A percentile compares a stretch with the other conserved stretches of the same genome.
phyloP scores from a whole-genome alignment of 2,888 invertebrate species.

The Sphaerophoria taeniata region DNA sequence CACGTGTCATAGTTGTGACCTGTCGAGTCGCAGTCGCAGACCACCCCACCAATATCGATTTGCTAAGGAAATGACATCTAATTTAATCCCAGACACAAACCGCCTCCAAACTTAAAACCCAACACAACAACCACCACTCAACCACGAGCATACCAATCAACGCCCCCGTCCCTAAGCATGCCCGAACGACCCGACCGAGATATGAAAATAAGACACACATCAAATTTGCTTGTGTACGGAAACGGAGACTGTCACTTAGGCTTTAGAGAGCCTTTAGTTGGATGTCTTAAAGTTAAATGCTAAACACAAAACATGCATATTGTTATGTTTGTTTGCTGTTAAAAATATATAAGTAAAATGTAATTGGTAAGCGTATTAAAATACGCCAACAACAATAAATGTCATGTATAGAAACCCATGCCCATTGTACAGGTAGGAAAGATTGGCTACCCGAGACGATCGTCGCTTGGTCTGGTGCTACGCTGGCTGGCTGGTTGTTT shows the following conservation, averaged over 20 bases:
- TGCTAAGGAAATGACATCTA: neutral
- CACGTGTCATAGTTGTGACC: conserved; percentile 41
- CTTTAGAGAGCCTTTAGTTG: no score
- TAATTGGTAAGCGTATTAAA: conserved; percentile 53
- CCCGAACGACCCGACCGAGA: conserved; percentile 26
- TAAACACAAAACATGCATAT: conserved; percentile 19
- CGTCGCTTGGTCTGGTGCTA: conserved; percentile 3
- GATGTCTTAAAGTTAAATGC: conserved; percentile 10
- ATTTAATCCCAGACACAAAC: conserved; percentile 61
- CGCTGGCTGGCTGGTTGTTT: conserved; percentile 11
- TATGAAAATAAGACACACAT: conserved; percentile 22
- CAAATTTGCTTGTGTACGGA: conserved; percentile 24
- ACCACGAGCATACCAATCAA: neutral
- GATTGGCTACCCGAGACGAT: neutral
- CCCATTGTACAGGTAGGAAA: conserved; percentile 33
- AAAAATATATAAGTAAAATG: conserved; percentile 12
- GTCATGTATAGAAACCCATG: conserved; percentile 34
- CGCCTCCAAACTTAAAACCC: conserved; percentile 48
- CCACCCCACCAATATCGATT: conserved; percentile 31
- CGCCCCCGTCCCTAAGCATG: conserved; percentile 28
- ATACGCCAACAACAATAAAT: conserved; percentile 14
- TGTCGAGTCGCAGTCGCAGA: no score
- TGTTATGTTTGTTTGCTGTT: neutral
- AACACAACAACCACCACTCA: neutral
- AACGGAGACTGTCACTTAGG: neutral